phyloP scores from a whole-genome alignment of 2,113 vertebrate species.

The Archocentrus centrarchus region DNA sequence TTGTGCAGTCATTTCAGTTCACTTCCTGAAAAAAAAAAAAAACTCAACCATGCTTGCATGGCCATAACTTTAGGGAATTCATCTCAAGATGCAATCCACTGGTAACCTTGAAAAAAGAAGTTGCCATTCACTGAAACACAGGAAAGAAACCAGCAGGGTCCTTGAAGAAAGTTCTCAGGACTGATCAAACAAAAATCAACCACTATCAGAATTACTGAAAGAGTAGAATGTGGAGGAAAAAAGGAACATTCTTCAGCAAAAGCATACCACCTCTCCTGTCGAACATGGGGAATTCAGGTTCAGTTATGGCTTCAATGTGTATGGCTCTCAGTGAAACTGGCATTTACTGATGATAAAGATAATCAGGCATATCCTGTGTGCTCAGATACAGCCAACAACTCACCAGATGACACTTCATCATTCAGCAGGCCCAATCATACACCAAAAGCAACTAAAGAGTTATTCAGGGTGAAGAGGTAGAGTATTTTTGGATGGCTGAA shows the following conservation, averaged over 20 bases:
- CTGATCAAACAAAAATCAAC: background rate
- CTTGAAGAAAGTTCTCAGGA: background rate
- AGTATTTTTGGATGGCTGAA: background rate
- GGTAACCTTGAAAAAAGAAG: background rate
- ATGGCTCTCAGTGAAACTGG: background rate
- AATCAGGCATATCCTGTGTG: background rate
- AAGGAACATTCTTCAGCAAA: background rate
- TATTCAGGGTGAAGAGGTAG: background rate
- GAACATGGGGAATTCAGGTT: background rate
- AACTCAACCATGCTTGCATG: background rate
- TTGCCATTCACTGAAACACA: background rate
- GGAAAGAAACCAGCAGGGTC: background rate
- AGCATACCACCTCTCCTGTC: background rate
- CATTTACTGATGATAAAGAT: constrained; percentile 8
- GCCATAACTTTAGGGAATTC: background rate
- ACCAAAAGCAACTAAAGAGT: background rate
- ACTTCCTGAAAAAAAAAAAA: background rate
- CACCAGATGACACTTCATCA: background rate
- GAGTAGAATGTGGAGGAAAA: background rate
- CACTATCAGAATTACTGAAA: background rate
- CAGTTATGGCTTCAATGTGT: background rate
- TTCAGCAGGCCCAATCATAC: background rate
- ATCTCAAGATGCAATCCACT: background rate
- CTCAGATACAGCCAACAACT: background rate
- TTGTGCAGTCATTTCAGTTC: background rate